A percentile compares a stretch with the other conserved stretches of the same genome.
phyloP scores from a whole-genome alignment of 2,888 invertebrate species.

The Ophraella communa region DNA sequence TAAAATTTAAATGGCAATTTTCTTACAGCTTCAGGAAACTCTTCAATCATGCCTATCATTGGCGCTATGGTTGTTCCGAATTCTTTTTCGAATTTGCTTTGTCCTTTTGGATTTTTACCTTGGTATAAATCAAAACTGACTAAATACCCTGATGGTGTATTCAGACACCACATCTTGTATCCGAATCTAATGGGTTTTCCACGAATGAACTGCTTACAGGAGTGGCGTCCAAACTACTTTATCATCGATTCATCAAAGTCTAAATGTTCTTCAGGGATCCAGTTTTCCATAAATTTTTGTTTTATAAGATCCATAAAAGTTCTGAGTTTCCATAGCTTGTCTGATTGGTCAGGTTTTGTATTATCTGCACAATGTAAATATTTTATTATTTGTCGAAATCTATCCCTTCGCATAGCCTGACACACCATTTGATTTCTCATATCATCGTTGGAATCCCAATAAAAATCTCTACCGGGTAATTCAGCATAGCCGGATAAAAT shows the following conservation, averaged over 20 bases:
- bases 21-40: conserved; percentile 16
- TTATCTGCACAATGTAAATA: conserved; percentile 34
- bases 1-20: conserved; percentile 25
- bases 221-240: conserved; percentile 42
- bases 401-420: conserved; percentile 24
- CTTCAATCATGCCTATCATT: conserved; percentile 28
- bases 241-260: conserved; percentile 41
- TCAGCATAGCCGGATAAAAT: conserved; percentile 40
- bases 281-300: conserved; percentile 32
- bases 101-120: conserved; percentile 36
- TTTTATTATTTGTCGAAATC: conserved; percentile 28
- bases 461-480: conserved; percentile 26
- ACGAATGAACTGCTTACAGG: conserved; percentile 47
- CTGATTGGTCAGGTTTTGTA: conserved; percentile 16
- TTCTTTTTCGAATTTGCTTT: neutral
- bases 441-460: conserved; percentile 18
- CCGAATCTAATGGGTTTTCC: conserved; percentile 51
- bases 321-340: conserved; percentile 35
- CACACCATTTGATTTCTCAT: conserved; percentile 24
- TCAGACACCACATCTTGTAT: conserved; percentile 50
- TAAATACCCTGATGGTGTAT: conserved; percentile 43
- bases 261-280: conserved; percentile 30
- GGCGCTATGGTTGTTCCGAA: conserved; percentile 31
- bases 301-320: conserved; percentile 33
- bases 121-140: conserved; percentile 35